Evolutionary conservation across 1,140 invertebrate genomes (phyloP).

Genomic region (Saccostrea echinata): DNA sequence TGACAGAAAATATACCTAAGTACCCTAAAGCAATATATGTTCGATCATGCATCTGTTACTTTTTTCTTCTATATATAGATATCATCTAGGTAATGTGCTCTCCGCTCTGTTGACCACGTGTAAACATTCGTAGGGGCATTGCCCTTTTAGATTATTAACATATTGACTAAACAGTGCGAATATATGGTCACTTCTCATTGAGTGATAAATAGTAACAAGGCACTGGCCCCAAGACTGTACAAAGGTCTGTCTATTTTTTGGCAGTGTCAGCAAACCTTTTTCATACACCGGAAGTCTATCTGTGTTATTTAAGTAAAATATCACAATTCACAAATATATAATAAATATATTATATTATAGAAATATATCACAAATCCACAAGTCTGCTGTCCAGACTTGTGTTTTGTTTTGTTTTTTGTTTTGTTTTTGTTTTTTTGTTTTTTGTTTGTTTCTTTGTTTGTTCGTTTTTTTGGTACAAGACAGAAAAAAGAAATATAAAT

Average conservation of each 20-base stretch:
- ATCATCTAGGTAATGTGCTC: conserved; percentile 12
- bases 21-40: background rate
- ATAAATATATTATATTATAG: too few relatives aligned
- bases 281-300: background rate
- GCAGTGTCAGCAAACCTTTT: background rate
- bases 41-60: background rate
- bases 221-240: background rate
- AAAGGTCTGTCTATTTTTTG: background rate
- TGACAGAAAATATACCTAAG: background rate
- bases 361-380: too few relatives aligned
- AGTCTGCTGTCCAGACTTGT: too few relatives aligned
- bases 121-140: conserved; percentile 20
- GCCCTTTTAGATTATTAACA: conserved; percentile 26
- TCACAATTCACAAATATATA: too few relatives aligned
- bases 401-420: too few relatives aligned
- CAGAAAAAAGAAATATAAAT: too few relatives aligned
- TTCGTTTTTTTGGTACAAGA: too few relatives aligned
- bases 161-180: conserved; percentile 22
- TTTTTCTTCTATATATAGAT: conserved; percentile 4
- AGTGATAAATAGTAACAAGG: background rate
- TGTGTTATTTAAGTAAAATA: too few relatives aligned
- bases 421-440: too few relatives aligned
- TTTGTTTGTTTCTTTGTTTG: too few relatives aligned
- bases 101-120: conserved; percentile 33
- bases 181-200: conserved; percentile 26